A percentile compares a stretch with the other conserved stretches of the same genome.
phyloP scores from a whole-genome alignment of 2,797 vertebrate species.

The Epinephelus malabaricus region DNA sequence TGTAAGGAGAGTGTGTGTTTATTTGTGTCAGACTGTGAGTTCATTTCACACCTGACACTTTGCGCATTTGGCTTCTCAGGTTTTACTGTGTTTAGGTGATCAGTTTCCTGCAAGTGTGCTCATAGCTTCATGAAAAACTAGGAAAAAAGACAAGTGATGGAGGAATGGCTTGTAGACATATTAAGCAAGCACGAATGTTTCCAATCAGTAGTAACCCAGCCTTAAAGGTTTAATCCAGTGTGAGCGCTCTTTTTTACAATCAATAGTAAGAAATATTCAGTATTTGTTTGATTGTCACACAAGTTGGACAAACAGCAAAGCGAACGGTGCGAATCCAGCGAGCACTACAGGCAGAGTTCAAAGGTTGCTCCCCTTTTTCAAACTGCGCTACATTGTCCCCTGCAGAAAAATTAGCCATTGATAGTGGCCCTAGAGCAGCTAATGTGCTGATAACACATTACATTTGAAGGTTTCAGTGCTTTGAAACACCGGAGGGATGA shows the following conservation, averaged over 20 bases:
- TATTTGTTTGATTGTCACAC: slow-evolving; percentile 2
- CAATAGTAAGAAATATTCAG: background rate
- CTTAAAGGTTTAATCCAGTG: too few species aligned
- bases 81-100: background rate
- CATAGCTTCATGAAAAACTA: background rate
- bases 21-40: slow-evolving; percentile 35
- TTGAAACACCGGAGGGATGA: slow-evolving; percentile 78
- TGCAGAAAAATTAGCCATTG: slow-evolving; percentile 61
- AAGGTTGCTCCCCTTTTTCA: slow-evolving; percentile 55
- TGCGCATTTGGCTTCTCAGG: background rate
- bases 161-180: background rate
- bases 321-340: slow-evolving; percentile 1
- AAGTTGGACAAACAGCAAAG: slow-evolving; percentile 8
- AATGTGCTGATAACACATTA: slow-evolving; percentile 81
- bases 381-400: slow-evolving; percentile 56
- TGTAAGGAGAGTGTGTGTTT: slow-evolving; percentile 26
- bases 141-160: background rate
- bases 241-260: background rate
- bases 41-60: background rate
- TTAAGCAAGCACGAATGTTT: background rate
- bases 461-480: slow-evolving; percentile 79
- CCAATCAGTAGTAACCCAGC: background rate
- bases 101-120: slow-evolving; percentile 1
- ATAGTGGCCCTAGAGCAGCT: slow-evolving; percentile 69
- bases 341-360: slow-evolving; percentile 49